Evolutionary conservation across 1,140 invertebrate genomes (phyloP), one percentile per base, ranked within the genome.

Genomic region (Harpegnathos saltator): DNA sequence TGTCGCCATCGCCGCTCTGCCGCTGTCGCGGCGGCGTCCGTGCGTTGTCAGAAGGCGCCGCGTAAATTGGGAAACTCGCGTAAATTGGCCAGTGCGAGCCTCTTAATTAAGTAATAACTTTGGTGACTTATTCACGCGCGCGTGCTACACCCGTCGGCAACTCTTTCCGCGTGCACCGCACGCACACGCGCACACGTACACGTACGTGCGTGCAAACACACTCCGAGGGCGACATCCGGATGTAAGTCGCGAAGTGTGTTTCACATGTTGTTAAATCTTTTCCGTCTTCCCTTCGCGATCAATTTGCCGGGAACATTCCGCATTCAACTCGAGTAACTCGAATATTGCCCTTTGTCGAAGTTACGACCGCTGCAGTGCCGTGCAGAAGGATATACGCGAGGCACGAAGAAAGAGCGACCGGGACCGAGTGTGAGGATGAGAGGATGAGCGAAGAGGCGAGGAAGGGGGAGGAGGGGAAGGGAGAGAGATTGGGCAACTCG

Each of bases 311-410:
- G 44, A 69, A 80, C 62, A 77, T 78, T 83, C 58, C 65, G n/a
- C 24, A 71, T 72, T 68, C 52, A 77, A 29, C 66, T 83, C 17
- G 22, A 61, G 65, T 62, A 77, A 74, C 68, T 82, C 68, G 80
- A 80, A 80, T 80, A 80, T 80, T 80, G 66, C 58, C 52, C 52
- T 84, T 84, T 78, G 54, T 56, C 65, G 56, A 48, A 73, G 38
- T 48, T 62, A 80, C 48, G 59, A n/a, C 72, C 62, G 44, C 24
- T n/a, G 38, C 71, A 69, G 66, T 87, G 54, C 82, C 72, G 29
- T 69, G n/a, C n/a, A 56, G 83, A 24, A 58, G 69, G 61, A 78
- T 91, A 85, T 88, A 89, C 83, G n/a, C n/a, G 85, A 88, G 83
- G 65, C 44, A 66, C 82, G 59, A 38, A 50, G 77, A 83, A 84